These are phyloP conservation scores for Rhinogobio ventralis DNA, from an alignment of 2,797 vertebrate genomes.

Conservation along the genomic window DNA sequence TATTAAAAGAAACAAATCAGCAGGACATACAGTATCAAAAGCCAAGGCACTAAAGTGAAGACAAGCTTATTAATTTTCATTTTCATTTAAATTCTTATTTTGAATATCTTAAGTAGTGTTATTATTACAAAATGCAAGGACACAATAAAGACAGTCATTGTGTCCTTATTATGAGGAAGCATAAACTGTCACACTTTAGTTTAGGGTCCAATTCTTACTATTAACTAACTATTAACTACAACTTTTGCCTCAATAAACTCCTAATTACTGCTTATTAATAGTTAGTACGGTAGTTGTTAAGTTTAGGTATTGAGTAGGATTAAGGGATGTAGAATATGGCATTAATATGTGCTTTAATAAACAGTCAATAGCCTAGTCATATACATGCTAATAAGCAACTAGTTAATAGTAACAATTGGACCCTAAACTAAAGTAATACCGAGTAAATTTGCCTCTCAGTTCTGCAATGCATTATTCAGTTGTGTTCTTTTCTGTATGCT, in stretches of 20 bases:
- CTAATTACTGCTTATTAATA: too few relatives aligned
- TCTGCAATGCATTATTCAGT: slow-evolving; percentile 7
- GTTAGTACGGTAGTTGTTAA: too few relatives aligned
- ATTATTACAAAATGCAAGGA: neutral
- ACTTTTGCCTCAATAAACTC: too few relatives aligned
- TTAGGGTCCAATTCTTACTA: too few relatives aligned
- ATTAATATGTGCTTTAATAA: neutral
- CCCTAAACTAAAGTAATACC: neutral
- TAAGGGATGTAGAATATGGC: too few relatives aligned
- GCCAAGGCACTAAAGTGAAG: neutral
- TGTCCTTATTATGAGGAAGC: neutral
- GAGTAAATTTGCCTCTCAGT: neutral
- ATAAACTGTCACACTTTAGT: too few relatives aligned
- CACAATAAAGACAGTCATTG: neutral
- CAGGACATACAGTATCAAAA: neutral
- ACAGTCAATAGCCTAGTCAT: neutral
- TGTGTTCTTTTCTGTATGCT: slow-evolving; percentile 12
- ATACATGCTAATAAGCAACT: neutral
- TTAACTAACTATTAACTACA: too few relatives aligned
- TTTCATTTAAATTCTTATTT: neutral
- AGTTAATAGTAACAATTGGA: neutral
- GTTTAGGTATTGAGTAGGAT: neutral
- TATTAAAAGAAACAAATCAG: neutral
- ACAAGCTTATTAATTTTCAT: neutral
- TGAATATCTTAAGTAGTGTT: neutral